Conservation (phyloP, 23 tunicate species). For the Ascidia mentula region DNA sequence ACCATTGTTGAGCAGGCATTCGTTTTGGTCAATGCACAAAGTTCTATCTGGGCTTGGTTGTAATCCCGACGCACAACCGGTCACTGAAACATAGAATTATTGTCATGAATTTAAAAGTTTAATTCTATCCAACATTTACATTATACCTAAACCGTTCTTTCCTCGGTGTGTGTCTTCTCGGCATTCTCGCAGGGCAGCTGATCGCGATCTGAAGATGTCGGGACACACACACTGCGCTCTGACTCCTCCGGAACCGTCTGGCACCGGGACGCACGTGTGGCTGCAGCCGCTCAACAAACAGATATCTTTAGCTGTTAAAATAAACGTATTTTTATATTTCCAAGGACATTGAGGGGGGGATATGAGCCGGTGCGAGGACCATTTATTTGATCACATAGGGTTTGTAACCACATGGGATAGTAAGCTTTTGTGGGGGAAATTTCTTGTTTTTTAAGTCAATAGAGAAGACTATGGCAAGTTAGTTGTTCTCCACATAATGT, state of each 20-base stretch:
- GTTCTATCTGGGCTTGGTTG: neutral
- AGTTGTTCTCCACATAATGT: no score
- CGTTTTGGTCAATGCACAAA: neutral
- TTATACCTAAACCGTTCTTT: neutral
- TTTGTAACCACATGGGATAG: no score
- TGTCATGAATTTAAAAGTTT: neutral
- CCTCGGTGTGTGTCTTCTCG: neutral
- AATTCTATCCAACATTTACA: neutral
- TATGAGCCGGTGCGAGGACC: no score
- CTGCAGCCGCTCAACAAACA: neutral
- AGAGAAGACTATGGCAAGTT: no score
- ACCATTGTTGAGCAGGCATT: conserved; percentile 7
- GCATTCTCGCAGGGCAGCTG: neutral
- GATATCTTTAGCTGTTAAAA: neutral
- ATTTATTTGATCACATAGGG: no score
- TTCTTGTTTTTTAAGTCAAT: no score
- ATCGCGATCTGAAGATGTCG: neutral
- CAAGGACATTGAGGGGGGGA: no score
- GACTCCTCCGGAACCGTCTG: neutral
- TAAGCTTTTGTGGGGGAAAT: no score
- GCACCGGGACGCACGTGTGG: conserved; percentile 8
- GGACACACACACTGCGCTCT: conserved; percentile 13
- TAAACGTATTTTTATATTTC: no score
- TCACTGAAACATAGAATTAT: neutral
- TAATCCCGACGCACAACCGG: neutral